phyloP scores from a whole-genome alignment of 2,888 invertebrate species.

The Diploptera punctata region DNA sequence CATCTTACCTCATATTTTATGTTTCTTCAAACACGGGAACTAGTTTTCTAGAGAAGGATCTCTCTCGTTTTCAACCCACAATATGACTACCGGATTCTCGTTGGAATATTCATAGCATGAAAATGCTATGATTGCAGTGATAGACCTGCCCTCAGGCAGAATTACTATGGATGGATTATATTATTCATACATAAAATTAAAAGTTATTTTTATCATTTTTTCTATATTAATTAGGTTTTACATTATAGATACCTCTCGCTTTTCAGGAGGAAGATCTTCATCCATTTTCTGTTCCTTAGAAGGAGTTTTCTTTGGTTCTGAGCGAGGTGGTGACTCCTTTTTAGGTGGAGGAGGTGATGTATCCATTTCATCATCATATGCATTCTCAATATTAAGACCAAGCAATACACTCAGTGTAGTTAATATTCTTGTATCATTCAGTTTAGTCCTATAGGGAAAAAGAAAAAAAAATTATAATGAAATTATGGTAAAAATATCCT shows the following conservation, averaged over 20 bases:
- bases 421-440: conserved; percentile 71
- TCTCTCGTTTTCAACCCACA: too few species aligned
- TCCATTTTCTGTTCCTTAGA: conserved; percentile 60
- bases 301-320: conserved; percentile 48
- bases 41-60: too few species aligned
- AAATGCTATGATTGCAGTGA: too few species aligned
- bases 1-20: too few species aligned
- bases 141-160: too few species aligned
- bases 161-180: too few species aligned
- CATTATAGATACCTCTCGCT: conserved; percentile 46
- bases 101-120: too few species aligned
- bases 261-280: conserved; percentile 68
- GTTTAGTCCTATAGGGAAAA: conserved; percentile 56
- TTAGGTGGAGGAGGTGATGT: conserved; percentile 56
- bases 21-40: too few species aligned
- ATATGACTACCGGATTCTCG: too few species aligned
- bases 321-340: conserved; percentile 50
- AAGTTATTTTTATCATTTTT: neutral
- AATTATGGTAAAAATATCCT: too few species aligned
- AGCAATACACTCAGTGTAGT: conserved; percentile 74
- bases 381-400: conserved; percentile 60
- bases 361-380: conserved; percentile 61
- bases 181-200: neutral
- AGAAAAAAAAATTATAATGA: too few species aligned
- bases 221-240: neutral